Base-by-base conservation (phyloP, 1,140 invertebrate genomes). In the Geopemphigus sp. region DNA sequence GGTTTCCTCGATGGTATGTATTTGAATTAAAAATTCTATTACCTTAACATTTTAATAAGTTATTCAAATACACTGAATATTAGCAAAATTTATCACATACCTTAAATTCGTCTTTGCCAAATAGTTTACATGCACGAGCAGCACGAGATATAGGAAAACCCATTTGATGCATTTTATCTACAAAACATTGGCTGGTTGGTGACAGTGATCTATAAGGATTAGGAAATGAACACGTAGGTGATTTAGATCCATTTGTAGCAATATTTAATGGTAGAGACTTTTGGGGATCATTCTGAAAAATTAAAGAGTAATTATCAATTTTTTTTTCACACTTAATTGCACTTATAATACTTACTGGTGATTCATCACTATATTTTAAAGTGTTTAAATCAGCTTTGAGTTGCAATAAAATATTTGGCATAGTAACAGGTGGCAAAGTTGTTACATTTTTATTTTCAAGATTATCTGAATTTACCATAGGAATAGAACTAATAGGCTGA, bases 81-180 rank as follows among this genome's bases (percentile, higher is more conserved):
- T 39, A 66, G 8, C 53, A 56, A 80, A 76, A 1, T 63, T 72
- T 11, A 8, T 63, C 4, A 80, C 86, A 86, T 83, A 95, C 93
- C 89, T 94, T 94, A 85, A 94, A 94, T 85, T 95, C 92, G 87
- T 95, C 92, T 81, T 90, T 88, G 82, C 93, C 93, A 78, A 94
- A 87, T 70, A 90, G 86, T 82, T 89, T 88, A 82, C 93, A 91
- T 17, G 93, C 91, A 82, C 92, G 88, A 8, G 92, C 89, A 1
- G 93, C 92, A 83, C 92, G 88, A n/a, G 90, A 88, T 80, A 92
- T 84, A 0, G 91, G 89, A 85, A 96, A 96, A 3, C 94, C 94
- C 94, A 96, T 96, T 68, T 90, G 89, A 83, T 89, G 90, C 29
- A 95, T 90, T 59, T 90, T 89, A 81, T 90, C 87, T 50, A 90